phyloP scores from a whole-genome alignment of 2,888 invertebrate species.

The Noctua janthe region DNA sequence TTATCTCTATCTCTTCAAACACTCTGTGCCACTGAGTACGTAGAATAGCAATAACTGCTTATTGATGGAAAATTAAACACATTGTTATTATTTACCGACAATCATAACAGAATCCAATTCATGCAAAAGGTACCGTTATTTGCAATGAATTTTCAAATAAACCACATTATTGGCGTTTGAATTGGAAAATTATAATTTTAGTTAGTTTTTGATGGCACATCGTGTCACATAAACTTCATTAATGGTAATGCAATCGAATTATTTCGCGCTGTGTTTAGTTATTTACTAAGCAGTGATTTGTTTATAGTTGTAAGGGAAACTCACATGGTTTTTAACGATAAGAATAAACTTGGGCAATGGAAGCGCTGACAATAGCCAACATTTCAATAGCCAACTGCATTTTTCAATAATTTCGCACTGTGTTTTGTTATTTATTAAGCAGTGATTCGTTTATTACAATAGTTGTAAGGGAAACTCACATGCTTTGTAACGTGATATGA shows the following conservation, averaged over 20 bases:
- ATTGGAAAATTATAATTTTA: constrained; percentile 66
- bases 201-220: constrained; percentile 49
- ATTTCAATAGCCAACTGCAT: neutral
- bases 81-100: constrained; percentile 57
- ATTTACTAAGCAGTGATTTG: neutral
- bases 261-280: neutral
- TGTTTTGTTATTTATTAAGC: neutral
- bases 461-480: neutral
- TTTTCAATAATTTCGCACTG: neutral
- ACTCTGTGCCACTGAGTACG: neutral
- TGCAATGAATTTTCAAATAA: constrained; percentile 70
- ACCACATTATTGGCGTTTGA: constrained; percentile 60
- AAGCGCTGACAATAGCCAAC: neutral
- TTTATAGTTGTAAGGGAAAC: neutral
- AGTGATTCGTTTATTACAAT: too few relatives aligned
- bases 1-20: neutral
- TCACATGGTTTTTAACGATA: too few relatives aligned
- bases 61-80: constrained; percentile 55
- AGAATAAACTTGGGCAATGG: neutral
- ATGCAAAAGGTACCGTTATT: constrained; percentile 61
- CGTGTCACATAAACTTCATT: constrained; percentile 28
- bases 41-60: constrained; percentile 25
- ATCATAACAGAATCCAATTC: constrained; percentile 67
- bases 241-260: constrained; percentile 9
- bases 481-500: too few relatives aligned